Conservation (phyloP, 2,797 vertebrate genomes). For the Lacerta viridis region DNA sequence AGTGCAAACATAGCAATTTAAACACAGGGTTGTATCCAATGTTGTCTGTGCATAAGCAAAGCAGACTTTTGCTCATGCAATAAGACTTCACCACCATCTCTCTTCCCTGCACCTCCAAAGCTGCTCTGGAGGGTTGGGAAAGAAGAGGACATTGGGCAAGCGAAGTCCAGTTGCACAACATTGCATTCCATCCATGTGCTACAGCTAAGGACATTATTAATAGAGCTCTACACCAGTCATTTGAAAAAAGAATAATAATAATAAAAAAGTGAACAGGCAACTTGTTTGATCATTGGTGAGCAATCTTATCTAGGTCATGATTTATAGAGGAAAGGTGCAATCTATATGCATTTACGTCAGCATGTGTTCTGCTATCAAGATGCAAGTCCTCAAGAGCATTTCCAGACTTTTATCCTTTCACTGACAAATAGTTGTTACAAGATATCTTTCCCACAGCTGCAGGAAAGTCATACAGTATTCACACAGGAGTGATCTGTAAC, state of each 20-base stretch:
- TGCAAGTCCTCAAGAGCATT: neutral
- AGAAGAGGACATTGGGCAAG: too few species aligned
- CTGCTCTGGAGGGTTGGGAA: too few species aligned
- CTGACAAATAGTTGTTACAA: neutral
- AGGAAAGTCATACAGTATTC: neutral
- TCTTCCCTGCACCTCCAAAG: too few species aligned
- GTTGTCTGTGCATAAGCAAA: too few species aligned
- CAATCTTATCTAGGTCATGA: neutral
- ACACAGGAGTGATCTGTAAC: neutral
- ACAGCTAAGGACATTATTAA: neutral
- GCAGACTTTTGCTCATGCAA: too few species aligned
- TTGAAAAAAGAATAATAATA: too few species aligned
- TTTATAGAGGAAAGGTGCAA: neutral
- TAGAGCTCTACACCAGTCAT: conserved; percentile 9
- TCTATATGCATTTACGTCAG: neutral
- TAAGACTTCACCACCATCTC: too few species aligned
- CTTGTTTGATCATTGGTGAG: neutral
- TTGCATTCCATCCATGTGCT: neutral
- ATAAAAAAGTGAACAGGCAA: neutral
- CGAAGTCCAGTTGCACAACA: too few species aligned
- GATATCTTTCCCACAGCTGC: neutral
- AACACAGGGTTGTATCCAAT: neutral
- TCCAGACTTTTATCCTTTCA: neutral
- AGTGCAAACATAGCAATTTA: neutral
- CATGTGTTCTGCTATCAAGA: neutral